Percentiles rank a stretch among this genome's conserved stretches.
Evolutionary conservation across 2,113 vertebrate species (phyloP).

Genomic region (Collichthys lucidus): DNA sequence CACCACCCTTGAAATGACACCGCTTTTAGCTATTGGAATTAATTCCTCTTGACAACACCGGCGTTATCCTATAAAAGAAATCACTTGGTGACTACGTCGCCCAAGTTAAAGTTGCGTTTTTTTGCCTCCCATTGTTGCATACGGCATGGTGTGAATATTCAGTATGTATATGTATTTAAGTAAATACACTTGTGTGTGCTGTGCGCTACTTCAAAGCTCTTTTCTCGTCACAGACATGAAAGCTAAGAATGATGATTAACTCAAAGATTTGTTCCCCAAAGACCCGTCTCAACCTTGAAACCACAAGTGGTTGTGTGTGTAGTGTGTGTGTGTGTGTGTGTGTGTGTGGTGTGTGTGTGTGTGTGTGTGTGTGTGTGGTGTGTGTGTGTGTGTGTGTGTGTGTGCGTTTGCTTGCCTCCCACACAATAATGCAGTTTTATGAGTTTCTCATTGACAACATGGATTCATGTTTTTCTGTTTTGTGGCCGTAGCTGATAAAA

Average conservation of each 20-base stretch:
- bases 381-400: slow-evolving; percentile 12
- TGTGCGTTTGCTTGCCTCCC: slow-evolving; percentile 1
- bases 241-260: slow-evolving; percentile 47
- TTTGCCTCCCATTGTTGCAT: not conserved
- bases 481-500: slow-evolving; percentile 22
- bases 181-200: slow-evolving; percentile 6
- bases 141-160: too few species aligned
- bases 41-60: not conserved
- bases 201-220: slow-evolving; percentile 51
- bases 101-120: not conserved
- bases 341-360: slow-evolving; percentile 14
- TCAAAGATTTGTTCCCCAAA: slow-evolving; percentile 30
- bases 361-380: not conserved
- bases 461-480: slow-evolving; percentile 4
- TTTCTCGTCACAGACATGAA: slow-evolving; percentile 53
- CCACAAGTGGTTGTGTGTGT: not conserved
- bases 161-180: too few species aligned
- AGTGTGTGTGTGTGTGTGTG: not conserved
- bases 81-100: not conserved
- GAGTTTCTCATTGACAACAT: slow-evolving; percentile 20
- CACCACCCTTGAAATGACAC: slow-evolving; percentile 49
- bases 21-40: not conserved
- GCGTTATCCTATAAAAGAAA: not conserved
- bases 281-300: slow-evolving; percentile 41
- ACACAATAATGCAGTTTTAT: slow-evolving; percentile 15